A percentile compares a stretch with the other conserved stretches of the same genome.
These are phyloP conservation scores for Tetramorium bicarinatum DNA, from an alignment of 2,888 invertebrate species.

Conservation along the genomic window DNA sequence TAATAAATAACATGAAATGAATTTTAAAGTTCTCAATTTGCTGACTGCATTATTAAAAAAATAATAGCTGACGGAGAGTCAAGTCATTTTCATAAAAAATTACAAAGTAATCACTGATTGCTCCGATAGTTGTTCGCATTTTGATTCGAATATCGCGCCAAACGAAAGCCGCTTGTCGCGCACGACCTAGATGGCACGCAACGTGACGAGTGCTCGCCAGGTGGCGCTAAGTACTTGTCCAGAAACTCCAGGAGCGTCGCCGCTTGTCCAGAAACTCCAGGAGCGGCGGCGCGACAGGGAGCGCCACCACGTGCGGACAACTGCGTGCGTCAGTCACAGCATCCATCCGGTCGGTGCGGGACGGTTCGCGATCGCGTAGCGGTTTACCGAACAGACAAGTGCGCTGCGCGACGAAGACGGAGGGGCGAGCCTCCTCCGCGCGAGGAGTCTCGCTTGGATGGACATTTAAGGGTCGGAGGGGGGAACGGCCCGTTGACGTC, in stretches of 20 bases:
- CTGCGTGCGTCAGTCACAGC: slow-evolving; percentile 42
- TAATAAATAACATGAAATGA: too few species aligned
- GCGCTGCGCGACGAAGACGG: slow-evolving; percentile 10
- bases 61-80: too few species aligned
- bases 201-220: neutral
- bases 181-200: neutral
- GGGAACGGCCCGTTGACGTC: slow-evolving; percentile 10
- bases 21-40: too few species aligned
- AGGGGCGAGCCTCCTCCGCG: slow-evolving; percentile 13
- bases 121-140: neutral
- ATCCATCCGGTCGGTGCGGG: slow-evolving; percentile 33
- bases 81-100: too few species aligned
- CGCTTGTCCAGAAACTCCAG: slow-evolving; percentile 27
- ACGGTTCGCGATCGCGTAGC: slow-evolving; percentile 2
- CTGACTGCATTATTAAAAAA: too few species aligned
- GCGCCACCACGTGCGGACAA: slow-evolving; percentile 45
- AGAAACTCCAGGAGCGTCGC: neutral
- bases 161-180: neutral
- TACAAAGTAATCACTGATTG: too few species aligned
- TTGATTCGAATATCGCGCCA: slow-evolving; percentile 9
- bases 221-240: slow-evolving; percentile 21
- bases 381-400: slow-evolving; percentile 12
- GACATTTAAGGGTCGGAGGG: neutral
- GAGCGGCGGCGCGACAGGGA: slow-evolving; percentile 8
- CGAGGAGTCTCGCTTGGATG: neutral